Evolutionary conservation across 2,888 invertebrate species (phyloP), one percentile per base, ranked within the genome.

Genomic region (Drosophila pseudotalamancana): DNA sequence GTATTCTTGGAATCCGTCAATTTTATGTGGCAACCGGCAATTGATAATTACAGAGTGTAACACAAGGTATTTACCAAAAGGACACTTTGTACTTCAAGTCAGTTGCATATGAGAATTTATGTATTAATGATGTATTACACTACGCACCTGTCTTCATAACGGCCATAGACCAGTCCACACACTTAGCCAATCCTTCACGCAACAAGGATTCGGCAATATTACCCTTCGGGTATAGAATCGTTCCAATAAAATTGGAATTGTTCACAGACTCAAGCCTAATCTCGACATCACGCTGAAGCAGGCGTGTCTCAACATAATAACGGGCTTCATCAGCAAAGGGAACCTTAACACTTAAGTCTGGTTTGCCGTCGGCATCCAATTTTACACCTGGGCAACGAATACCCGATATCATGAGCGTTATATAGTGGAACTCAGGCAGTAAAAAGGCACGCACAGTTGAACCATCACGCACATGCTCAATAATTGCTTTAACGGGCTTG

Each of bases 381-480:
- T 96, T 97, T 53, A 97, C 95, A 53, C 96, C 94, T 4, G 96
- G 96, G 88, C 96, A 96, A 88, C 96, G 93, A 75, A 99, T 97
- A 64, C 99, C 99, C 48, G 98, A 97, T 70, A 99, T 94, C 96
- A 98, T 98, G 61, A 99, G 91, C 0, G 98, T 99, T 60, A 99
- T 95, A 88, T 98, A 96, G 81, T 97, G 95, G 91, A 95, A 98
- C 62, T 96, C 96, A 1, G 99, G 98, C 56, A 99, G 92, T 9
- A 99, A 92, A 87, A 98, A 96, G 3, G 97, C 96, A 72, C 99
- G 94, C 11, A 99, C 95, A 1, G 99, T 99, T 27, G 98, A 98
- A 0, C 99, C 99, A 92, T 99, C 99, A 56, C 98, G 94, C 0
- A 99, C 99, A 92, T 98, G 98, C 90, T 99, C 99, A 80, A 99